Evolutionary conservation across 2,888 invertebrate species (phyloP).

Genomic region (Tromatobia lineatoria): DNA sequence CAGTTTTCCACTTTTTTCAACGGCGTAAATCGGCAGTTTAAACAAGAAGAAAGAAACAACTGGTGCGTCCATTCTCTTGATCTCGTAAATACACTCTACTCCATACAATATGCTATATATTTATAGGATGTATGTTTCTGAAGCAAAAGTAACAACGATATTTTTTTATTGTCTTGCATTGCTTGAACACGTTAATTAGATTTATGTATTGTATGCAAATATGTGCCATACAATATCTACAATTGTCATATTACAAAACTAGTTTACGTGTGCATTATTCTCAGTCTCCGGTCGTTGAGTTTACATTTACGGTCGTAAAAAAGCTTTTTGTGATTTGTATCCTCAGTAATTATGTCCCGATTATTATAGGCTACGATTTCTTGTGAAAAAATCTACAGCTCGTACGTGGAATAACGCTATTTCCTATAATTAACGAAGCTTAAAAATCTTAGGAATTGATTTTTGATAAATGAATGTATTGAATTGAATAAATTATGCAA

Average conservation of each 20-base stretch:
- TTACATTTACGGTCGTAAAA: not conserved
- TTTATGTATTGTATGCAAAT: not conserved
- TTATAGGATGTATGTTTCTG: conserved; percentile 1
- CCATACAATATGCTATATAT: not conserved
- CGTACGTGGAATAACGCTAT: too few species aligned
- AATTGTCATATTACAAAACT: not conserved
- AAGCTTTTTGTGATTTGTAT: not conserved
- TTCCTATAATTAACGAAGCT: too few species aligned
- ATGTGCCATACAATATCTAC: not conserved
- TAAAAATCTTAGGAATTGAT: too few species aligned
- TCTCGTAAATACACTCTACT: conserved; percentile 21
- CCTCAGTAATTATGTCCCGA: not conserved
- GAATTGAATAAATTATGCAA: too few species aligned
- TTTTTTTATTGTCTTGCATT: not conserved
- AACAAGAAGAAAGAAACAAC: conserved; percentile 21
- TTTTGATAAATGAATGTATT: too few species aligned
- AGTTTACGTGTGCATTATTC: not conserved
- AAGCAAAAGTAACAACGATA: conserved; percentile 16
- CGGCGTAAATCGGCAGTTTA: conserved; percentile 62
- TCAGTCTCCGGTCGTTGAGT: not conserved
- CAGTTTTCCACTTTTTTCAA: conserved; percentile 62
- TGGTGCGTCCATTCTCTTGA: conserved; percentile 18
- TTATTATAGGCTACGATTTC: too few species aligned
- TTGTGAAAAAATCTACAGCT: too few species aligned
- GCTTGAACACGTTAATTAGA: conserved; percentile 7